These are phyloP conservation scores for Pasiphila rectangulata DNA, from an alignment of 2,888 invertebrate genomes.

Conservation along the genomic window DNA sequence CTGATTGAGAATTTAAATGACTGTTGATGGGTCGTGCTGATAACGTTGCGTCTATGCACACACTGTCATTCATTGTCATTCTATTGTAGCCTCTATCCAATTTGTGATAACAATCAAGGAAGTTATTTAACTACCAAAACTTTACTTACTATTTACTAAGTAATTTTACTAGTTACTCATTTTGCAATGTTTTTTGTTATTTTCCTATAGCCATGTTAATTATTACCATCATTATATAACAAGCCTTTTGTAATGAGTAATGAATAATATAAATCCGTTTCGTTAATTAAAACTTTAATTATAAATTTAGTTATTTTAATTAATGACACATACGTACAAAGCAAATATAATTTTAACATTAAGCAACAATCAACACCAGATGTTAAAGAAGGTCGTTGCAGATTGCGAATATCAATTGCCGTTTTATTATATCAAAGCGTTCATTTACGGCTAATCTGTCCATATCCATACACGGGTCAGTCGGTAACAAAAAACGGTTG, in stretches of 20 bases:
- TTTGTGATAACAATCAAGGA: constrained; percentile 71
- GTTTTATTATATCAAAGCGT: constrained; percentile 52
- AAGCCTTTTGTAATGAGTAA: too few species aligned
- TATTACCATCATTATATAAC: too few species aligned
- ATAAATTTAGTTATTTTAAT: too few species aligned
- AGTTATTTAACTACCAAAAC: constrained; percentile 42
- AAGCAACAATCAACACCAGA: constrained; percentile 26
- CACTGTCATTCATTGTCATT: constrained; percentile 64
- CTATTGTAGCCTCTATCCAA: constrained; percentile 58
- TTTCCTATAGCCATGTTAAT: too few species aligned
- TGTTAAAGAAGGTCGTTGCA: constrained; percentile 24
- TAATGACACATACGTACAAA: constrained; percentile 5
- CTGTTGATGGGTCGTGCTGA: constrained; percentile 30
- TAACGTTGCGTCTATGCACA: constrained; percentile 34
- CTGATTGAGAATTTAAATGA: constrained; percentile 32
- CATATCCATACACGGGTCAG: constrained; percentile 54
- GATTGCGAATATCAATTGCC: constrained; percentile 39
- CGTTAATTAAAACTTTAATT: too few species aligned
- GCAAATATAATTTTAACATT: constrained; percentile 6
- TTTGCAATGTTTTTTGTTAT: too few species aligned
- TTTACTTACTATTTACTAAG: too few species aligned
- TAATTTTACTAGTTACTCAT: too few species aligned
- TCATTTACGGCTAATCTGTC: constrained; percentile 61
- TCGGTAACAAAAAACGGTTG: constrained; percentile 59
- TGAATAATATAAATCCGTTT: too few species aligned